Percentiles rank a stretch among this genome's conserved stretches.
Evolutionary conservation across 2,797 vertebrate species (phyloP).

Genomic region (Malacoraja senta): DNA sequence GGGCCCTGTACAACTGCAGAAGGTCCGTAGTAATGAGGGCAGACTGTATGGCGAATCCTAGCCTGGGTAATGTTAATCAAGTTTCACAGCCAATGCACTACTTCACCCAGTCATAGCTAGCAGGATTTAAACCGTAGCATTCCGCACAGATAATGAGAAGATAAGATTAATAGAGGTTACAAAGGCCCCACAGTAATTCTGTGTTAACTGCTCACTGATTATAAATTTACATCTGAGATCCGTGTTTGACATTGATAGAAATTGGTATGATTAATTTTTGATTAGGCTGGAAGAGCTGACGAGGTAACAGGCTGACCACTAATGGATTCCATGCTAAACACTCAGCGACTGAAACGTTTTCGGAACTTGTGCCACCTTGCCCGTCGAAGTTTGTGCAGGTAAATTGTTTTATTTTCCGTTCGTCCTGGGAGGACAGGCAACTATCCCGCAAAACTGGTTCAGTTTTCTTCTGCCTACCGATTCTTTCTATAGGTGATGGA

Average conservation of each 20-base stretch:
- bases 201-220: not conserved
- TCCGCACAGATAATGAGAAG: not conserved
- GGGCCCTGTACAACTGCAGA: too few relatives aligned
- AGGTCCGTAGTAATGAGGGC: too few relatives aligned
- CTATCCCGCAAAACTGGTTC: too few relatives aligned
- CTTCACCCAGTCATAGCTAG: not conserved
- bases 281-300: not conserved
- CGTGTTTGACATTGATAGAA: not conserved
- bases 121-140: not conserved
- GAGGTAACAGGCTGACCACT: not conserved
- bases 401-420: not conserved
- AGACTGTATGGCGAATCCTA: too few relatives aligned
- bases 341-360: not conserved
- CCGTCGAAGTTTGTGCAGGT: not conserved
- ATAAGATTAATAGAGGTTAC: conserved; percentile 1
- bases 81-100: too few relatives aligned
- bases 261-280: not conserved
- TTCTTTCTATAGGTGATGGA: too few relatives aligned
- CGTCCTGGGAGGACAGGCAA: not conserved
- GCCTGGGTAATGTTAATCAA: too few relatives aligned
- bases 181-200: not conserved
- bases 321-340: not conserved
- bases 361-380: not conserved
- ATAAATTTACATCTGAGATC: not conserved
- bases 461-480: too few relatives aligned